phyloP scores from a whole-genome alignment of 2,888 invertebrate species.

The Dicycla oo region DNA sequence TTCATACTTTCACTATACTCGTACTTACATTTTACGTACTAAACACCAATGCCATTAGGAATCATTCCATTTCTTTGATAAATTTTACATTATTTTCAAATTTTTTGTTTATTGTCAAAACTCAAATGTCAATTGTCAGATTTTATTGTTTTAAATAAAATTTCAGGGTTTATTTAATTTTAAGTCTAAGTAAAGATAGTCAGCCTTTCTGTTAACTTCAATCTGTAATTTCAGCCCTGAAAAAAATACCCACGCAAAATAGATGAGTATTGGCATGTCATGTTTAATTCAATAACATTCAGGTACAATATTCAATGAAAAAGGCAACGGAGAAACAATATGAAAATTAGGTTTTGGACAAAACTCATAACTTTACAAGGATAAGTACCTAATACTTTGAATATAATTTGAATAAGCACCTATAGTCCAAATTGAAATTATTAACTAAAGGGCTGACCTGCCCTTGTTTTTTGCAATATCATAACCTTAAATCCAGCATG shows the following conservation, averaged over 20 bases:
- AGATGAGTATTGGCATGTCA: background rate
- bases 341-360: background rate
- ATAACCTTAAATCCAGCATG: constrained; percentile 17
- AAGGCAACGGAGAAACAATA: background rate
- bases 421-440: background rate
- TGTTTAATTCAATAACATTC: background rate
- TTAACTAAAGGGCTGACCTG: background rate
- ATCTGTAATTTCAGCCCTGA: background rate
- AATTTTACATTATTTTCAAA: too few species aligned
- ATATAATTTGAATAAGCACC: background rate
- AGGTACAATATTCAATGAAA: background rate
- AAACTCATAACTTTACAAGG: too few species aligned
- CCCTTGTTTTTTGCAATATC: background rate
- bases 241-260: background rate
- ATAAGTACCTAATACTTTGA: background rate
- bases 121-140: too few species aligned
- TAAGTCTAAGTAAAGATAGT: background rate
- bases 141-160: too few species aligned
- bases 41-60: too few species aligned
- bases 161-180: background rate
- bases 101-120: too few species aligned
- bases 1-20: too few species aligned
- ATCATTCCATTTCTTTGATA: too few species aligned
- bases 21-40: too few species aligned
- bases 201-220: background rate